Conservation (phyloP, 2,113 vertebrate genomes). For the Bungarus multicinctus region DNA sequence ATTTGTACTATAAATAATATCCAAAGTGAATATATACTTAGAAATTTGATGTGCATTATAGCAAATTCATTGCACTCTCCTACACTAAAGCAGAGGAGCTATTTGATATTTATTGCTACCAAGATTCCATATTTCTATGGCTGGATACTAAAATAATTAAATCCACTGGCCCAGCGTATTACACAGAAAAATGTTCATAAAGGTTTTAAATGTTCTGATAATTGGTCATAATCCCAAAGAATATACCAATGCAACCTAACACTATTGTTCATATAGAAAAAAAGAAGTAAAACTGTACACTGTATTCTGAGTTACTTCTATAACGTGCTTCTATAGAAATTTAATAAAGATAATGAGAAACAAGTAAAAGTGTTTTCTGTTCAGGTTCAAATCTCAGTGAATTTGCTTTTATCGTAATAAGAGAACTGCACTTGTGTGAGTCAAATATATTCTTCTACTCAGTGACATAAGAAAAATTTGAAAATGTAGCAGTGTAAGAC, state of each 20-base stretch:
- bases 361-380: constrained; percentile 58
- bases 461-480: not conserved
- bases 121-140: constrained; percentile 32
- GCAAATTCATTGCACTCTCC: constrained; percentile 69
- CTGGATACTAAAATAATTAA: constrained; percentile 59
- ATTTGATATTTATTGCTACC: constrained; percentile 31
- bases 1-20: not conserved
- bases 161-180: constrained; percentile 57
- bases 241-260: constrained; percentile 34
- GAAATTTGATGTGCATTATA: constrained; percentile 52
- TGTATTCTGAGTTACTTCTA: constrained; percentile 46
- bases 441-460: not conserved
- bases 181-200: constrained; percentile 56
- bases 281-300: constrained; percentile 23
- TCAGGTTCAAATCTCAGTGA: constrained; percentile 54
- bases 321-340: constrained; percentile 30
- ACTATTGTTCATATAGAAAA: constrained; percentile 36
- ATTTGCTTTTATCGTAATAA: constrained; percentile 19
- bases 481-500: not conserved
- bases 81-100: constrained; percentile 60
- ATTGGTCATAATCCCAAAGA: constrained; percentile 43
- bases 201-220: constrained; percentile 46
- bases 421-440: constrained; percentile 4
- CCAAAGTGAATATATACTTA: constrained; percentile 65
- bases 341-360: constrained; percentile 58